A percentile compares a stretch with the other conserved stretches of the same genome.
Evolutionary conservation across 1,140 invertebrate species (phyloP).

Genomic region (Mamestra configurata): DNA sequence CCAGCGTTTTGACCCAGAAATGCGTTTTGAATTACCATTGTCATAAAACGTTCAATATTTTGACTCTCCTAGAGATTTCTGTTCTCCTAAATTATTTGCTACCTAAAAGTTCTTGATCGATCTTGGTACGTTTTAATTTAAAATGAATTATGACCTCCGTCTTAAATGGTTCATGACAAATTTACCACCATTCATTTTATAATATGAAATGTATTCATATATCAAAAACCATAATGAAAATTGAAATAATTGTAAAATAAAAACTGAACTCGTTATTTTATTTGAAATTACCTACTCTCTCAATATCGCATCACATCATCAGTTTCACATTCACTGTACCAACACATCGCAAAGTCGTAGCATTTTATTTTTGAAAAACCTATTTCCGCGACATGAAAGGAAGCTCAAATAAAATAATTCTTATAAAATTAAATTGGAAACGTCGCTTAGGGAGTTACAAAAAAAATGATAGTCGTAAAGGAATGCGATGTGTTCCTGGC

Average conservation of each 20-base stretch:
- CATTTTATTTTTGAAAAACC: no score
- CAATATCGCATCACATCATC: no score
- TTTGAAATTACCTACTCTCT: no score
- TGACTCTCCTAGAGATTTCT: slow-evolving; percentile 17
- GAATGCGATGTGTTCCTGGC: slow-evolving; percentile 41
- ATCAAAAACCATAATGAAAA: no score
- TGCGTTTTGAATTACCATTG: slow-evolving; percentile 41
- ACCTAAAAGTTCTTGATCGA: no score
- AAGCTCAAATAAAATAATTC: background rate
- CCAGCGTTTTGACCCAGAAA: slow-evolving; percentile 35
- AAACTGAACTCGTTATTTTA: no score
- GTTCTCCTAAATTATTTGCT: background rate
- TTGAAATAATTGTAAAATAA: no score
- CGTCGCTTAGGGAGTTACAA: slow-evolving; percentile 1
- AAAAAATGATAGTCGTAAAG: slow-evolving; percentile 33
- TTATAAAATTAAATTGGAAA: slow-evolving; percentile 25
- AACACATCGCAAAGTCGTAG: no score
- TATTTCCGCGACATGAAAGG: background rate
- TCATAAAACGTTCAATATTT: slow-evolving; percentile 43
- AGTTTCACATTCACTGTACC: no score
- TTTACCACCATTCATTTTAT: no score
- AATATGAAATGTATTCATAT: no score
- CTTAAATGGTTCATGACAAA: no score
- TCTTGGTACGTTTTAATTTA: background rate
- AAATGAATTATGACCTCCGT: background rate